phyloP scores from a whole-genome alignment of 2,113 vertebrate genomes.

The Pygoscelis adeliae region DNA sequence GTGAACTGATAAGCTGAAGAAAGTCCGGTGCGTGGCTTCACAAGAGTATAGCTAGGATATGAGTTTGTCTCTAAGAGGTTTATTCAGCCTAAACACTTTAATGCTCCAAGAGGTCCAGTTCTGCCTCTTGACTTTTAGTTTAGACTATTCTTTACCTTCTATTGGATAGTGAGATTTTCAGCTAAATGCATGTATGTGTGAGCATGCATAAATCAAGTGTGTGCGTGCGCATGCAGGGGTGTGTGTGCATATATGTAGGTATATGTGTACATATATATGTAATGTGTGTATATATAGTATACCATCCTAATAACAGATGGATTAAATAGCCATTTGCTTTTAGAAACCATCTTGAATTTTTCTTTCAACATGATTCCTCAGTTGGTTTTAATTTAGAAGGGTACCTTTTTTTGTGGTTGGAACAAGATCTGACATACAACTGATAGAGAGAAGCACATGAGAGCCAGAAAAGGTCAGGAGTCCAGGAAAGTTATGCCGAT shows the following conservation, averaged over 20 bases:
- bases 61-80: background rate
- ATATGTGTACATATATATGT: background rate
- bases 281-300: background rate
- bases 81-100: background rate
- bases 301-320: background rate
- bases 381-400: background rate
- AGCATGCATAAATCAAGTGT: background rate
- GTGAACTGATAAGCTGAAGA: background rate
- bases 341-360: background rate
- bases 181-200: background rate
- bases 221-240: fast-evolving
- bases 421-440: background rate
- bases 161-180: background rate
- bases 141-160: background rate
- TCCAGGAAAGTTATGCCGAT: background rate
- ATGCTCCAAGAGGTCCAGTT: background rate
- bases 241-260: fast-evolving
- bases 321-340: background rate
- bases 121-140: background rate
- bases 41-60: background rate
- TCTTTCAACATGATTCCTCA: background rate
- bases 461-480: background rate
- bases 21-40: background rate
- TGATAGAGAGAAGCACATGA: background rate
- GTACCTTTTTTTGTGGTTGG: background rate